Conservation (phyloP, 2,797 vertebrate species). For the Xenopus petersii region DNA sequence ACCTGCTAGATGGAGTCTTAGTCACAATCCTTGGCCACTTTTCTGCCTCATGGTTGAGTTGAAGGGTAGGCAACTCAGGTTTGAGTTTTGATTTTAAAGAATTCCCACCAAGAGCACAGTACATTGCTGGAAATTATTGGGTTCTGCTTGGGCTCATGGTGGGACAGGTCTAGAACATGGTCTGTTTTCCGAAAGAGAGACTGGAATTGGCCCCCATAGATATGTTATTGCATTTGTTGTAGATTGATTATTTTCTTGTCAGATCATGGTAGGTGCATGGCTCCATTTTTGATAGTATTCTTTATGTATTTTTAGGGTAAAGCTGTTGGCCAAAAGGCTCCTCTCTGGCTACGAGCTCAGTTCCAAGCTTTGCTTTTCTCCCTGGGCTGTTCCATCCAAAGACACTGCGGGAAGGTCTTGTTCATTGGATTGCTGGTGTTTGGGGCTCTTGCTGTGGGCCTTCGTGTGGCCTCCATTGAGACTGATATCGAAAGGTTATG, state of each 20-base stretch:
- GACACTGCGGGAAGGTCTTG: conserved; percentile 95
- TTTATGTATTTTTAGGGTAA: conserved; percentile 69
- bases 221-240: no score
- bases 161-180: no score
- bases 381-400: conserved; percentile 95
- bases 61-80: neutral
- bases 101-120: neutral
- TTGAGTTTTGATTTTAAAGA: neutral
- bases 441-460: conserved; percentile 90
- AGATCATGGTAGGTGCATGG: no score
- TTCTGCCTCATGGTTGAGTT: neutral
- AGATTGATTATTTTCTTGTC: no score
- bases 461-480: conserved; percentile 89
- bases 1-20: conserved; percentile 1
- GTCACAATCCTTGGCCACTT: neutral
- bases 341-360: conserved; percentile 89
- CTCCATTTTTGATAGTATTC: no score
- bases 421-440: conserved; percentile 94
- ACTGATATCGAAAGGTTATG: conserved; percentile 96
- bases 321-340: conserved; percentile 83
- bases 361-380: conserved; percentile 95
- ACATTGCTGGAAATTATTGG: neutral
- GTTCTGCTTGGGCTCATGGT: neutral
- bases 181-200: no score
- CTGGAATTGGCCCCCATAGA: no score